A percentile compares a stretch with the other conserved stretches of the same genome.
phyloP scores from a whole-genome alignment of 2,113 vertebrate species.

The Hypocryptadius cinnamomeus region DNA sequence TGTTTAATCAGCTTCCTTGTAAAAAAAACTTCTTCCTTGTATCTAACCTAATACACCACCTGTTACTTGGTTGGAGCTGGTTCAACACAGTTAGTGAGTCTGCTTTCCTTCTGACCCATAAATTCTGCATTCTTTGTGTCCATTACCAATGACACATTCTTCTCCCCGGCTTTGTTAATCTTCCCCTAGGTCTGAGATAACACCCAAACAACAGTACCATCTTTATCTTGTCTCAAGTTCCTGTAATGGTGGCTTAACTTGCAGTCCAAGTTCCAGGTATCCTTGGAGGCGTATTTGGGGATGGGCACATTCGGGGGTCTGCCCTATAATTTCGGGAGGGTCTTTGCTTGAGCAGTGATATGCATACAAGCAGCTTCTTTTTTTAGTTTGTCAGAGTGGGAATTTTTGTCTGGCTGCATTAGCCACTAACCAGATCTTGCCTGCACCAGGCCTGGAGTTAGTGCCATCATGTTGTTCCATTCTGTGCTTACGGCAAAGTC shows the following conservation, averaged over 20 bases:
- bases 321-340: neutral
- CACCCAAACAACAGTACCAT: neutral
- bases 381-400: neutral
- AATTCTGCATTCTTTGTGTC: neutral
- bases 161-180: neutral
- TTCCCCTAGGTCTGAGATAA: neutral
- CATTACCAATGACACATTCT: neutral
- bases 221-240: neutral
- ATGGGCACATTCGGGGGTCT: accelerated
- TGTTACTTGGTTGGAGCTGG: neutral
- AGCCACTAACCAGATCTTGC: neutral
- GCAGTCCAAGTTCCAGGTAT: neutral
- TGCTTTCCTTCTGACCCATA: neutral
- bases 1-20: neutral
- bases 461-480: accelerated
- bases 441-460: neutral
- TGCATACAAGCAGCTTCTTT: neutral
- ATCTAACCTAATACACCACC: neutral
- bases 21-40: neutral
- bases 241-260: neutral
- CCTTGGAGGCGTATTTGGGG: neutral
- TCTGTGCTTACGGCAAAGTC: neutral
- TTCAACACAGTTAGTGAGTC: neutral
- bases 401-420: neutral
- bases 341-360: neutral